Percentiles rank a stretch among this genome's conserved stretches.
These are phyloP conservation scores for Oreocharis arfaki DNA, from an alignment of 2,113 vertebrate genomes.

Conservation along the genomic window DNA sequence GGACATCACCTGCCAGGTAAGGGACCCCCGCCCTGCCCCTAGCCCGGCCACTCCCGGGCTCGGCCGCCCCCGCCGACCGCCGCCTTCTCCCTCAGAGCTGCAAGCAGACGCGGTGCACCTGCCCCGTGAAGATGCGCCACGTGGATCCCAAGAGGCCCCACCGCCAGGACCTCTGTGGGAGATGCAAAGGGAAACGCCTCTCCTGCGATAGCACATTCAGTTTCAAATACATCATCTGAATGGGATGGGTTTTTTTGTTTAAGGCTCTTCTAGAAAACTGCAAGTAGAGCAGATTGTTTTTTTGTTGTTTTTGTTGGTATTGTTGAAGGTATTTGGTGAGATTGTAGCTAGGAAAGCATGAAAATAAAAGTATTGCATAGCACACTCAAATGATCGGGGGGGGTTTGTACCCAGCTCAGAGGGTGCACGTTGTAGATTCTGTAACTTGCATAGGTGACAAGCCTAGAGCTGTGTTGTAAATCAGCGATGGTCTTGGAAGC, in stretches of 20 bases:
- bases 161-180: conserved; percentile 92
- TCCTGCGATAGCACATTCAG: conserved; percentile 97
- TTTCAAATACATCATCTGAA: conserved; percentile 96
- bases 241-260: neutral
- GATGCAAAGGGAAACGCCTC: conserved; percentile 94
- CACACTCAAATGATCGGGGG: neutral
- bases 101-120: conserved; percentile 88
- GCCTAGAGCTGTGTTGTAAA: neutral
- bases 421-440: neutral
- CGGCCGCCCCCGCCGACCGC: neutral
- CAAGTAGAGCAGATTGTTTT: neutral
- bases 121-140: conserved; percentile 86
- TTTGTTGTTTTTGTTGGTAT: neutral
- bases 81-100: conserved; percentile 76
- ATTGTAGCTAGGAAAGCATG: conserved; percentile 15
- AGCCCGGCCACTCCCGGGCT: rapidly evolving
- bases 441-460: neutral
- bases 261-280: neutral
- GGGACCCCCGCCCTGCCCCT: neutral
- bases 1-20: conserved; percentile 93
- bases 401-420: neutral
- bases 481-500: neutral
- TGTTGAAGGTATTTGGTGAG: neutral
- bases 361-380: conserved; percentile 59
- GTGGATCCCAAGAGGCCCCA: conserved; percentile 95